Percentiles rank a stretch among this genome's conserved stretches.
phyloP scores from a whole-genome alignment of 2,888 invertebrate species.

The Deilephila elpenor region DNA sequence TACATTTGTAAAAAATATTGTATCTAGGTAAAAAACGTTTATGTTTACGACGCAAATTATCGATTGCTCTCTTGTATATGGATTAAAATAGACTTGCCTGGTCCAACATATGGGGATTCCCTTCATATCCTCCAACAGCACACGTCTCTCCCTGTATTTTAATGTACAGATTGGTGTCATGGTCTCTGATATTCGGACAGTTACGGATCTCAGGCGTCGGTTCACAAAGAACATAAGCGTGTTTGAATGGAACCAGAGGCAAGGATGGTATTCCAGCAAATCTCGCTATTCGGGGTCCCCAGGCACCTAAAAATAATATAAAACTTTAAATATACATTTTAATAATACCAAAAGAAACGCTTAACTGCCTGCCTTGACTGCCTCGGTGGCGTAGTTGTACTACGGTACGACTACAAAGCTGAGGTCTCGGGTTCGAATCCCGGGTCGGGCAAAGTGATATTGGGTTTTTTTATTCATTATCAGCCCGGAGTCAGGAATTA shows the following conservation, averaged over 20 bases:
- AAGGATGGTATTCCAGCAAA: conserved; percentile 87
- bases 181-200: conserved; percentile 93
- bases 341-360: too few species aligned
- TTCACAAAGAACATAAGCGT: conserved; percentile 94
- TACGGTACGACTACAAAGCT: too few species aligned
- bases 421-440: too few species aligned
- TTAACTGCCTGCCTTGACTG: too few species aligned
- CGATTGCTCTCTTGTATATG: too few species aligned
- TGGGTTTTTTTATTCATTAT: too few species aligned
- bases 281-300: conserved; percentile 90
- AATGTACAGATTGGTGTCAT: conserved; percentile 93
- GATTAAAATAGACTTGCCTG: conserved; percentile 74
- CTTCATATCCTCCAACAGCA: conserved; percentile 94
- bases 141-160: conserved; percentile 93
- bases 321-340: neutral
- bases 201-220: conserved; percentile 89
- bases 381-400: too few species aligned
- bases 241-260: conserved; percentile 93
- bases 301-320: conserved; percentile 83
- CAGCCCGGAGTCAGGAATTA: too few species aligned
- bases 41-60: too few species aligned
- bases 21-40: too few species aligned
- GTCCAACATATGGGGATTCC: conserved; percentile 92
- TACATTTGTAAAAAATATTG: too few species aligned
- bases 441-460: too few species aligned